Conservation (phyloP, 2,888 invertebrate species). For the Agrotis clavis region DNA sequence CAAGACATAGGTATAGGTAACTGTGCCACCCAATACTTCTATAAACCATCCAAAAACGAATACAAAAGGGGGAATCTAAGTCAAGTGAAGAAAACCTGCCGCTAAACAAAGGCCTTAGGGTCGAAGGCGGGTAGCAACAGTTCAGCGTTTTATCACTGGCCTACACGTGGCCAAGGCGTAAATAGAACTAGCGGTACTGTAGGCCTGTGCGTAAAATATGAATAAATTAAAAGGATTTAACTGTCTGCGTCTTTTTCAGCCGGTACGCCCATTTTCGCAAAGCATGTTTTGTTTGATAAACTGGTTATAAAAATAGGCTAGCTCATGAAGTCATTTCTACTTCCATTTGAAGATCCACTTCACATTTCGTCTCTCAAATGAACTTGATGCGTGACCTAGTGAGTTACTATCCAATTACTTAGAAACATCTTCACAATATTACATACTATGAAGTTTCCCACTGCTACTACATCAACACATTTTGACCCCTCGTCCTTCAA, state of each 20-base stretch:
- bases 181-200: conserved; percentile 32
- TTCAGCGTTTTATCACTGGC: conserved; percentile 37
- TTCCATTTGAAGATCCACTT: neutral
- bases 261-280: neutral
- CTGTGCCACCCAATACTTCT: conserved; percentile 22
- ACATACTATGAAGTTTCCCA: neutral
- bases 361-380: neutral
- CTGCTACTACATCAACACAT: neutral
- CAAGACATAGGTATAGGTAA: neutral
- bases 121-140: conserved; percentile 41
- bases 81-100: conserved; percentile 46
- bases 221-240: neutral
- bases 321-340: neutral
- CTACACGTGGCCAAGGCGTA: conserved; percentile 39
- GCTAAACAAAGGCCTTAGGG: conserved; percentile 21
- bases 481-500: conserved; percentile 11
- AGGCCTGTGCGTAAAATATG: neutral
- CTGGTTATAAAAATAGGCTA: neutral
- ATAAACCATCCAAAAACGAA: conserved; percentile 34
- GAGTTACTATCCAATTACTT: neutral
- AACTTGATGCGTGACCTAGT: neutral
- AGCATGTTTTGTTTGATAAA: neutral
- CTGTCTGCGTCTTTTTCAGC: neutral
- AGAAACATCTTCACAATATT: neutral
- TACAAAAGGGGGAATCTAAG: conserved; percentile 44